Base-by-base conservation (phyloP, 64 coral and sea anemone genomes). In the Platygyra sinensis region DNA sequence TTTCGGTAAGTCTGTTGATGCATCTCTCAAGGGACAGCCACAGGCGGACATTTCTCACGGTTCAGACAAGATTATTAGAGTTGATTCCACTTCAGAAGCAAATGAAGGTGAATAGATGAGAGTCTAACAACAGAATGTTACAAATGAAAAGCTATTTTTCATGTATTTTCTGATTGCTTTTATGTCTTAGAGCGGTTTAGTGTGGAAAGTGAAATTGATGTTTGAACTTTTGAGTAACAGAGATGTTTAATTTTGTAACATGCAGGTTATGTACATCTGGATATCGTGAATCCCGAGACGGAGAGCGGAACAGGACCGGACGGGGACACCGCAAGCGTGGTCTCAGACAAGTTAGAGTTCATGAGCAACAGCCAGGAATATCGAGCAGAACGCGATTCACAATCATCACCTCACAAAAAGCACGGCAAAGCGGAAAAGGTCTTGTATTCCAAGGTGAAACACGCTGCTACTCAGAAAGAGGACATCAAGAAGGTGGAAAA, bases 261-360 rank as follows among this genome's bases (percentile, higher is more conserved):
- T 81, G 10, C 38, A 85, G 81, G 63, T 72, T 85, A 85, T 51
- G 63, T 85, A 25, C 81, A 85, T 71, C 63, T 85, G 5, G 81
- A 85, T 38, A 52, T 85, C 46, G 81, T 85, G 13, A n/a, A 72
- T 85, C 62, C 62, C 63, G 81, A 85, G 63, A 33, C 62, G 10
- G 63, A 8, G 46, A 3, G 49, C 22, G 81, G 22, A 13, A 18
- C 38, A 39, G 62, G 22, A 85, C 32, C 29, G 12, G 81, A 85
- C 49, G 63, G 63, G n/a, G 81, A 85, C 27, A 69, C 81, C 22
- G 10, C 67, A 13, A 71, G 14, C 39, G 81, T 71, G 5, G 0
- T 17, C 18, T 27, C 36, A 4, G 81, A 85, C 17, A 85, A 72
- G 3, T 36, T 85, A 20, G 81, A 50, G 20, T 85, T 85, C 12